These are phyloP conservation scores for Tetramorium parvispinum DNA, from an alignment of 1,140 invertebrate species.

Conservation along the genomic window DNA sequence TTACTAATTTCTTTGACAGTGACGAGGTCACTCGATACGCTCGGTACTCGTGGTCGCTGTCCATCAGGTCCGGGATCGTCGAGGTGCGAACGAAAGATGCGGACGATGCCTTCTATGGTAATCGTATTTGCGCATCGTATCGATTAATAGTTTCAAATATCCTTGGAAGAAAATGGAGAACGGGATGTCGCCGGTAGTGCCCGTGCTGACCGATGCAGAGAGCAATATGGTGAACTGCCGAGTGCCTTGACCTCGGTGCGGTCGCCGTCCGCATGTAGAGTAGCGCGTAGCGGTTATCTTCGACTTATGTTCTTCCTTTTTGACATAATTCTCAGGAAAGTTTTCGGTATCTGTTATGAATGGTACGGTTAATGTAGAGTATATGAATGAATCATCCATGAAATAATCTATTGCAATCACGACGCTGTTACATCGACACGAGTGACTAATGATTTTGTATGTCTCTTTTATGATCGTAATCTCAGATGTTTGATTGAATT, in stretches of 20 bases:
- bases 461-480: neutral
- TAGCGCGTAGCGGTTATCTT: conserved; percentile 16
- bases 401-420: neutral
- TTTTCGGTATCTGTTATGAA: neutral
- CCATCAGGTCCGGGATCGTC: neutral
- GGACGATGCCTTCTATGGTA: neutral
- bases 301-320: neutral
- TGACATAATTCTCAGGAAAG: neutral
- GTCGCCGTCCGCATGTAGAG: conserved; percentile 7
- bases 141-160: conserved; percentile 20
- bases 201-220: neutral
- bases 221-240: conserved; percentile 45
- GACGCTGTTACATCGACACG: neutral
- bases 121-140: neutral
- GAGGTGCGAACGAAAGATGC: neutral
- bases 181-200: conserved; percentile 31
- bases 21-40: neutral
- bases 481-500: neutral
- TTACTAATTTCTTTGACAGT: neutral
- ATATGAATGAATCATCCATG: neutral
- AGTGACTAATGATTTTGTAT: neutral
- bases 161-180: conserved; percentile 31
- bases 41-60: neutral
- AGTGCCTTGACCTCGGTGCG: conserved; percentile 49
- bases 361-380: neutral